A percentile compares a stretch with the other conserved stretches of the same genome.
Conservation (phyloP, 2,797 vertebrate species). For the Distichodus sexfasciatus region DNA sequence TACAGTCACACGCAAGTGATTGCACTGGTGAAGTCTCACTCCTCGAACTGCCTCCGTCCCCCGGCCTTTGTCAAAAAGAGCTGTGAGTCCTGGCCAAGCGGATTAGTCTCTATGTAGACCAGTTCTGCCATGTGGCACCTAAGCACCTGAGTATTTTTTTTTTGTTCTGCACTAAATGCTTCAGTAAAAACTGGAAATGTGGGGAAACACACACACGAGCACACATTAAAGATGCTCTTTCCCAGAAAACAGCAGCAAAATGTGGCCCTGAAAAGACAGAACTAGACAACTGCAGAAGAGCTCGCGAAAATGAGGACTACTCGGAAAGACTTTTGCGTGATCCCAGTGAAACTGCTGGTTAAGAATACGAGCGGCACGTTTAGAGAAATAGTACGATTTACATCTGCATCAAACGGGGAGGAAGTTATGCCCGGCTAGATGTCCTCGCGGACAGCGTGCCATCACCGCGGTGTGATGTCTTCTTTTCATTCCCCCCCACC, state of each 20-base stretch:
- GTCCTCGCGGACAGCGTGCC: background rate
- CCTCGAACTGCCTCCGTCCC: slow-evolving; percentile 53
- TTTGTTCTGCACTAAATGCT: background rate
- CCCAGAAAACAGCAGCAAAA: background rate
- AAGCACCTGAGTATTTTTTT: slow-evolving; percentile 1
- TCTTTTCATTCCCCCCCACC: background rate
- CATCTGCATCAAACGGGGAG: background rate
- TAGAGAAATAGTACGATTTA: background rate
- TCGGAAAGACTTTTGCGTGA: background rate
- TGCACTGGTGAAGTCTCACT: slow-evolving; percentile 59
- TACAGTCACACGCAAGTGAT: slow-evolving; percentile 18
- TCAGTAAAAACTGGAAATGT: background rate
- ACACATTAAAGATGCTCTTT: slow-evolving; percentile 10
- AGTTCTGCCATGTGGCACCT: slow-evolving; percentile 1
- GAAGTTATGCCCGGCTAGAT: background rate
- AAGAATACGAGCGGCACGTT: background rate
- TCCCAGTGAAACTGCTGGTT: background rate
- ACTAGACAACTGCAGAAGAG: no score
- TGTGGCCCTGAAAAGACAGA: background rate
- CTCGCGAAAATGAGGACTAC: background rate
- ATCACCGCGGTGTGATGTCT: background rate
- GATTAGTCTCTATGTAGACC: slow-evolving; percentile 51
- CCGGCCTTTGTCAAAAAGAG: slow-evolving; percentile 59
- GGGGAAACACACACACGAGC: background rate
- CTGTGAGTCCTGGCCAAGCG: slow-evolving; percentile 46